phyloP scores from a whole-genome alignment of 2,797 vertebrate species.

The Anisognathus igniventris region DNA sequence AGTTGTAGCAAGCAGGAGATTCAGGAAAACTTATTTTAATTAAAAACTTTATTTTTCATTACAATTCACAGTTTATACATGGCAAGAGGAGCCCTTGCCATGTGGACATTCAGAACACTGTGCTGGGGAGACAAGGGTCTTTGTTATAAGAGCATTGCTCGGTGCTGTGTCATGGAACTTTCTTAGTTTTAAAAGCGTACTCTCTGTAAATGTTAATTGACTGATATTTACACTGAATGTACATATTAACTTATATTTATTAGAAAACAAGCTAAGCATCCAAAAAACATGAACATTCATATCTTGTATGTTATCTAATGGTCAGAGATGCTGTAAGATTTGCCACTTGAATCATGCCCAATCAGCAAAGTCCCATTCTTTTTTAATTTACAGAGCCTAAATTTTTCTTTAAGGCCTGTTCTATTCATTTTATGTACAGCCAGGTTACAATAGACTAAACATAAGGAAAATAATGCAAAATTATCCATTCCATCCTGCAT shows the following conservation, averaged over 20 bases:
- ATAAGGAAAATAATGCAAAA: constrained; percentile 56
- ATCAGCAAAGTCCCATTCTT: constrained; percentile 58
- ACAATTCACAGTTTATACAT: constrained; percentile 81
- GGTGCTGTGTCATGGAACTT: constrained; percentile 69
- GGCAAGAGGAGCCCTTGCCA: constrained; percentile 60
- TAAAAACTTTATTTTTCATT: constrained; percentile 81
- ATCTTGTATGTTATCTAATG: constrained; percentile 62
- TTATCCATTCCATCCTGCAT: constrained; percentile 55
- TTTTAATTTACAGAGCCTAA: constrained; percentile 63
- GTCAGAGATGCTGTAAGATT: constrained; percentile 64
- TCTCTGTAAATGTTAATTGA: constrained; percentile 71
- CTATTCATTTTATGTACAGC: constrained; percentile 65
- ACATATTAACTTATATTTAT: constrained; percentile 73
- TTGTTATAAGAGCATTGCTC: constrained; percentile 70
- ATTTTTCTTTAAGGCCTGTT: constrained; percentile 64
- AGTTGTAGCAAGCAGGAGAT: constrained; percentile 69
- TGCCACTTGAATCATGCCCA: constrained; percentile 67
- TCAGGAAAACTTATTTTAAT: constrained; percentile 69
- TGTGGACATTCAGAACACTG: constrained; percentile 74
- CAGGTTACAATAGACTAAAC: constrained; percentile 68
- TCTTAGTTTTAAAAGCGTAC: constrained; percentile 72
- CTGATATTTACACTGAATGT: constrained; percentile 75
- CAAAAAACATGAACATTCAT: constrained; percentile 72
- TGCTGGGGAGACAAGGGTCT: constrained; percentile 69
- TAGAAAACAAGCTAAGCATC: constrained; percentile 71